phyloP scores from a whole-genome alignment of 1,140 invertebrate species.

The Rhopalosiphum maidis region DNA sequence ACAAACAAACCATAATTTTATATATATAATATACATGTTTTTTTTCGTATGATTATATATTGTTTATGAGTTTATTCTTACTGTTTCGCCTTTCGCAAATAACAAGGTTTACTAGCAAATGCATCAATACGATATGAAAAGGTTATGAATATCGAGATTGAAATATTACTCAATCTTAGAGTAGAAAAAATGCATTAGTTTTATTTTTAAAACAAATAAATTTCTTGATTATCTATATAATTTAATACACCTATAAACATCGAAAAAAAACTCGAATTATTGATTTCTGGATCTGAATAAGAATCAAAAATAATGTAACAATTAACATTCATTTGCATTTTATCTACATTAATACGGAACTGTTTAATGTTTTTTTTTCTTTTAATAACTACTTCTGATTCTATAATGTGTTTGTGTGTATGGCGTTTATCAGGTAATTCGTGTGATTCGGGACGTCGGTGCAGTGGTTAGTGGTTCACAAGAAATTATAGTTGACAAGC shows the following conservation, averaged over 20 bases:
- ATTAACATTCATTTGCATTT: neutral
- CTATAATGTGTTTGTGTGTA: neutral
- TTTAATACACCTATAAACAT: too few species aligned
- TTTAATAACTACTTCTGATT: neutral
- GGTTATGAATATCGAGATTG: neutral
- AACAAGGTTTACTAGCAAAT: neutral
- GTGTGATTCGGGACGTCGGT: too few species aligned
- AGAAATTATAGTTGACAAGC: neutral
- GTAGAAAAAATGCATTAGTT: neutral
- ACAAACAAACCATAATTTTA: conserved; percentile 13
- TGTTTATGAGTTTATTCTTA: neutral
- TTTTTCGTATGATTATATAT: neutral
- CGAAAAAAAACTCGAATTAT: too few species aligned
- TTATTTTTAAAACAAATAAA: neutral
- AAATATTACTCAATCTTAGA: neutral
- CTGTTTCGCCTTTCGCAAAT: neutral
- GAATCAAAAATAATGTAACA: neutral
- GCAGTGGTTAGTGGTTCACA: too few species aligned
- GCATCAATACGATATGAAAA: neutral
- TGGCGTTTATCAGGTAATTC: neutral
- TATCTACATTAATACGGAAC: neutral
- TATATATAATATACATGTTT: neutral
- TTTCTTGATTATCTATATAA: neutral
- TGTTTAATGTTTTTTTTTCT: neutral
- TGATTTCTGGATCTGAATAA: neutral